phyloP scores from a whole-genome alignment of 2,113 vertebrate species.

The Sapayoa aenigma region DNA sequence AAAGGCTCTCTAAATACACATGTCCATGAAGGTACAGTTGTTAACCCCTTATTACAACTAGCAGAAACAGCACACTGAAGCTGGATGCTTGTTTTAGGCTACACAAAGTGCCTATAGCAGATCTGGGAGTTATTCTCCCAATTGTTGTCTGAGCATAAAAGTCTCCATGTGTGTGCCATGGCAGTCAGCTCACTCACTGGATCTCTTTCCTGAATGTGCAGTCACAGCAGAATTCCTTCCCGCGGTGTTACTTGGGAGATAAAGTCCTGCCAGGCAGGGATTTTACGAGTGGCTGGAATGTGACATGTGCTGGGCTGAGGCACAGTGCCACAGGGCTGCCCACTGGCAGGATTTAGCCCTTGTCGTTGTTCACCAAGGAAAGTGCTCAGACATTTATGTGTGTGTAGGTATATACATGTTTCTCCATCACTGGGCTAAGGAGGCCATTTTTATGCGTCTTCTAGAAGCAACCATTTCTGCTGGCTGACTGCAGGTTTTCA shows the following conservation, averaged over 20 bases:
- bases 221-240: neutral
- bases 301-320: neutral
- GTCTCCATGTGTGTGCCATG: neutral
- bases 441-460: neutral
- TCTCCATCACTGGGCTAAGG: neutral
- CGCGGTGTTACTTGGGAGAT: neutral
- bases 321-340: neutral
- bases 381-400: neutral
- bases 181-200: neutral
- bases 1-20: neutral
- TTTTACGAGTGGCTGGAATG: neutral
- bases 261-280: neutral
- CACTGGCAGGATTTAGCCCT: neutral
- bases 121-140: neutral
- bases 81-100: neutral
- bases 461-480: neutral
- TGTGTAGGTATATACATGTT: accelerated
- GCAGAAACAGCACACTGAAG: neutral
- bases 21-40: neutral
- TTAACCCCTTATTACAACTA: neutral
- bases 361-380: neutral
- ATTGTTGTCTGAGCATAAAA: neutral
- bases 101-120: neutral
- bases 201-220: neutral
- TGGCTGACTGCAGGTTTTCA: neutral